phyloP scores from a whole-genome alignment of 2,113 vertebrate species.

The Perccottus glenii region DNA sequence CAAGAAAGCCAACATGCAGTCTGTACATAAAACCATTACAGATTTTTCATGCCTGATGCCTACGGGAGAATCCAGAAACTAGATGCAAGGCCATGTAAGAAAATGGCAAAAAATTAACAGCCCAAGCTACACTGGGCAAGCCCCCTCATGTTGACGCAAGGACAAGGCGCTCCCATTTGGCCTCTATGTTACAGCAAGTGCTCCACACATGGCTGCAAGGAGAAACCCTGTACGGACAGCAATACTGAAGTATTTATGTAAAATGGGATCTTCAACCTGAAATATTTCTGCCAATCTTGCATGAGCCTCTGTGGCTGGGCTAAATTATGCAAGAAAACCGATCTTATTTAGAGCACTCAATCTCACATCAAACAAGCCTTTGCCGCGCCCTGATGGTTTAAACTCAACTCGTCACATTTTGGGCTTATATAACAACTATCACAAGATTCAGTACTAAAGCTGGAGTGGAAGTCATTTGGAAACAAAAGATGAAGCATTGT shows the following conservation, averaged over 20 bases:
- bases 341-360: slow-evolving; percentile 38
- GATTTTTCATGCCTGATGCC: slow-evolving; percentile 54
- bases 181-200: slow-evolving; percentile 13
- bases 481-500: slow-evolving; percentile 23
- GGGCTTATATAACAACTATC: slow-evolving; percentile 41
- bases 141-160: slow-evolving; percentile 32
- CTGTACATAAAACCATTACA: slow-evolving; percentile 55
- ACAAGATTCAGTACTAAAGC: slow-evolving; percentile 30
- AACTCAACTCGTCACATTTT: slow-evolving; percentile 19
- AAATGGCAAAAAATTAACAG: slow-evolving; percentile 30
- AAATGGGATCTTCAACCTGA: slow-evolving; percentile 32
- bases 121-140: slow-evolving; percentile 25
- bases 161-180: slow-evolving; percentile 39
- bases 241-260: slow-evolving; percentile 42
- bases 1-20: slow-evolving; percentile 43
- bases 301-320: slow-evolving; percentile 16
- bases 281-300: slow-evolving; percentile 33
- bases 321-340: slow-evolving; percentile 27
- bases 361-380: slow-evolving; percentile 41
- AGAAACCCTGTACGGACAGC: slow-evolving; percentile 19
- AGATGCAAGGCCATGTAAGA: slow-evolving; percentile 43
- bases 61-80: slow-evolving; percentile 54
- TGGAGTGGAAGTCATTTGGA: slow-evolving; percentile 16
- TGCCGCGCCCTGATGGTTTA: slow-evolving; percentile 32
- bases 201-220: slow-evolving; percentile 22